phyloP scores from a whole-genome alignment of 2,113 vertebrate species.

The Prinia subflava region DNA sequence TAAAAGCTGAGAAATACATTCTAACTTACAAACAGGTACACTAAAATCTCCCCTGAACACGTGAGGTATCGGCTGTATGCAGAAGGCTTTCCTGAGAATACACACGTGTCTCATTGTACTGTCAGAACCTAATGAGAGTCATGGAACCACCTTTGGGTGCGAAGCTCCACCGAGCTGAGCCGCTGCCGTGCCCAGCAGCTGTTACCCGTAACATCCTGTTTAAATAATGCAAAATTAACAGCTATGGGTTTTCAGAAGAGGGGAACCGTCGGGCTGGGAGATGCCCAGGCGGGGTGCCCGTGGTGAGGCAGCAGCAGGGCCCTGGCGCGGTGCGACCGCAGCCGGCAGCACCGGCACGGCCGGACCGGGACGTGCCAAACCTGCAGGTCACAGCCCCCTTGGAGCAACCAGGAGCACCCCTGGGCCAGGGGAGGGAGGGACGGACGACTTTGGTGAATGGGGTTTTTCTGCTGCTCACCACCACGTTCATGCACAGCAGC shows the following conservation, averaged over 20 bases:
- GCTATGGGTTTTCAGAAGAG: neutral
- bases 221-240: slow-evolving; percentile 25
- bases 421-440: neutral
- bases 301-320: neutral
- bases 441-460: neutral
- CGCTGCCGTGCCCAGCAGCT: slow-evolving; percentile 54
- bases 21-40: slow-evolving; percentile 54
- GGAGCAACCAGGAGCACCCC: neutral
- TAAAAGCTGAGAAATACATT: slow-evolving; percentile 59
- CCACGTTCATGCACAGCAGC: neutral
- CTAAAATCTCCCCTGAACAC: slow-evolving; percentile 33
- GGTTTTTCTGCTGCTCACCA: neutral
- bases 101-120: neutral
- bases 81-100: slow-evolving; percentile 69
- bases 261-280: neutral
- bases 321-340: rapidly evolving
- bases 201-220: slow-evolving; percentile 69
- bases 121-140: neutral
- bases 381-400: neutral
- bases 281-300: neutral
- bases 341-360: neutral
- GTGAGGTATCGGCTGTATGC: slow-evolving; percentile 58
- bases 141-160: slow-evolving; percentile 7
- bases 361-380: neutral
- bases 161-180: slow-evolving; percentile 4